Evolutionary conservation across 1,140 invertebrate genomes (phyloP).

Genomic region (Phenacoccus solenopsis): DNA sequence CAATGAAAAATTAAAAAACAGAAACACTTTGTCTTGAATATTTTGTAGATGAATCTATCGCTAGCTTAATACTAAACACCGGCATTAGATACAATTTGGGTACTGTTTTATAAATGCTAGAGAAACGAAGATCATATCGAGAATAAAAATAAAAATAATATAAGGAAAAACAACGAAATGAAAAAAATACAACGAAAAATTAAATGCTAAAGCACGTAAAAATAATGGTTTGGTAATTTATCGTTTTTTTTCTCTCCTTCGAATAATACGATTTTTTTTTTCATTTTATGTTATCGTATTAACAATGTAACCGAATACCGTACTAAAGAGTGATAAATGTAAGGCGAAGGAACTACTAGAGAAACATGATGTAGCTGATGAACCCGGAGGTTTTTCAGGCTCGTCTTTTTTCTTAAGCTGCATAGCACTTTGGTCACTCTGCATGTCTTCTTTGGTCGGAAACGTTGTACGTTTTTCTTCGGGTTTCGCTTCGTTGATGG

Average conservation of each 20-base stretch:
- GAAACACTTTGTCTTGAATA: too few species aligned
- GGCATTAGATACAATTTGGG: not conserved
- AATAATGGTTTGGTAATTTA: constrained; percentile 13
- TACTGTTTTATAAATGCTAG: not conserved
- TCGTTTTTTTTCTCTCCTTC: not conserved
- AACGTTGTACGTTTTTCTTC: not conserved
- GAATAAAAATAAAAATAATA: not conserved
- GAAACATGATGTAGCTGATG: not conserved
- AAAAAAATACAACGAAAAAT: not conserved
- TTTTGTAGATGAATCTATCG: too few species aligned
- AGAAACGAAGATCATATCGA: constrained; percentile 9
- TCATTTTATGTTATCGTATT: not conserved
- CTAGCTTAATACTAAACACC: too few species aligned
- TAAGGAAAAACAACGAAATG: not conserved
- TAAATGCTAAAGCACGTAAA: constrained; percentile 12
- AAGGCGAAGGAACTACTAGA: not conserved
- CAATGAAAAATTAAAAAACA: too few species aligned
- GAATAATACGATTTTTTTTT: not conserved
- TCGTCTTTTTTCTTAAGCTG: not conserved
- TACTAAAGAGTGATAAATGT: not conserved
- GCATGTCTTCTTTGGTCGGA: not conserved
- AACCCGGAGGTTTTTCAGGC: not conserved
- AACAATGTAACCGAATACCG: not conserved
- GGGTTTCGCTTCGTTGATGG: not conserved
- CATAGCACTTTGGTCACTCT: constrained; percentile 2